Evolutionary conservation across 2,113 vertebrate species (phyloP).

Genomic region (Neopipo cinnamomea): DNA sequence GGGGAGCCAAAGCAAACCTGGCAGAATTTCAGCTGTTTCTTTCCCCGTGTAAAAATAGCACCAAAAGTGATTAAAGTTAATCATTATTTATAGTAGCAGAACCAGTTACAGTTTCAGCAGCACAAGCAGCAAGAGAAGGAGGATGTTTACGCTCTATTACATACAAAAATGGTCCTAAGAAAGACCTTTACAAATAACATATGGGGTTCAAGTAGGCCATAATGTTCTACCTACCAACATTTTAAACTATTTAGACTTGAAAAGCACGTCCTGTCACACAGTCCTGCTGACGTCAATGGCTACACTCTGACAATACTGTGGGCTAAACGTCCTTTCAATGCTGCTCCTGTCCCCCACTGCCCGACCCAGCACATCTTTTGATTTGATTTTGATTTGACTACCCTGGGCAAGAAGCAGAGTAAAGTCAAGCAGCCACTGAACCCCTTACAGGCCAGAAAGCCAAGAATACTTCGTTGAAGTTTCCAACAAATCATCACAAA

Average conservation of each 20-base stretch:
- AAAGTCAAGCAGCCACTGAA: not conserved
- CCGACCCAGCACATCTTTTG: not conserved
- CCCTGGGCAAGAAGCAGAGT: not conserved
- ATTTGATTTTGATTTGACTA: not conserved
- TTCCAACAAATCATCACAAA: not conserved
- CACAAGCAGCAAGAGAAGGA: not conserved
- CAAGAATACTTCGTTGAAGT: fast-evolving
- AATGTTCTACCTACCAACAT: not conserved
- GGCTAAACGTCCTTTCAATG: not conserved
- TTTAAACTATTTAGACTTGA: not conserved
- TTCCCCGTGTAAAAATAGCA: not conserved
- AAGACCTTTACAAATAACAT: not conserved
- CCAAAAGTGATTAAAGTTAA: not conserved
- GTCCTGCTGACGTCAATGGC: not conserved
- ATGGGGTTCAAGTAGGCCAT: not conserved
- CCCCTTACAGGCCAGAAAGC: not conserved
- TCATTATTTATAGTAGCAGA: not conserved
- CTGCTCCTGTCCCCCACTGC: not conserved
- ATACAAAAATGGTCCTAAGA: not conserved
- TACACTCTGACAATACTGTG: fast-evolving
- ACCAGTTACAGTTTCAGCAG: not conserved
- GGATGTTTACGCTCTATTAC: fast-evolving
- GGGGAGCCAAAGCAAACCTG: not conserved
- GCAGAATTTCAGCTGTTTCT: not conserved
- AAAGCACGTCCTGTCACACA: fast-evolving